phyloP scores from a whole-genome alignment of 2,113 vertebrate genomes.

The Saccopteryx leptura region DNA sequence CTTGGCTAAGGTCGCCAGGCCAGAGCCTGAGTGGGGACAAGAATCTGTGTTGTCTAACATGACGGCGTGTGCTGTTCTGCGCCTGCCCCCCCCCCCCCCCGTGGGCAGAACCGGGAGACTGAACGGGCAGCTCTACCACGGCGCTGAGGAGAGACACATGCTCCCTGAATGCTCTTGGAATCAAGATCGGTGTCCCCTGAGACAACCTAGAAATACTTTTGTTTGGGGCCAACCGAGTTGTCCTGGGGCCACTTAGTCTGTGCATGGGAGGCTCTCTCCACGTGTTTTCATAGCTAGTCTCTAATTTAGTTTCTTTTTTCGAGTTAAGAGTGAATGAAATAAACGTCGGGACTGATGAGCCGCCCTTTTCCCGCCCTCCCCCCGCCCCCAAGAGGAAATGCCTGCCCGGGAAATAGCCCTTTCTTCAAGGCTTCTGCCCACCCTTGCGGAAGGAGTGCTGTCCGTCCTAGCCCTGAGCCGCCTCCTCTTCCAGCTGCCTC shows the following conservation, averaged over 20 bases:
- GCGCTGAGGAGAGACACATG: not conserved
- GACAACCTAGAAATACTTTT: not conserved
- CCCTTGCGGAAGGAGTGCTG: not conserved
- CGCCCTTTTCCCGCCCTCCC: not conserved
- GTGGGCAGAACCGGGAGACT: not conserved
- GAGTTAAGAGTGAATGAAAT: not conserved
- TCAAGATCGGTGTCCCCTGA: not conserved
- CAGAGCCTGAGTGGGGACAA: not conserved
- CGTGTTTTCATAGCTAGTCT: not conserved
- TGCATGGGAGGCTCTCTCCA: not conserved
- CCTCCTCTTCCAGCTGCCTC: not conserved
- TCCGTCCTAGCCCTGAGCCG: not conserved
- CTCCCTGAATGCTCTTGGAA: not conserved
- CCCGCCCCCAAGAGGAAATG: not conserved
- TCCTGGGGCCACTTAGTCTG: not conserved
- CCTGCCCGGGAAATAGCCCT: not conserved
- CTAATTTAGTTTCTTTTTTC: slow-evolving; percentile 10
- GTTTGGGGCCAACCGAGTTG: not conserved
- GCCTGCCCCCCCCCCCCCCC: not conserved
- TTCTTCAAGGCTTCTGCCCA: not conserved
- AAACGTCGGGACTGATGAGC: not conserved
- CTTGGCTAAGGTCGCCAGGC: not conserved
- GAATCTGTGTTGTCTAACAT: not conserved
- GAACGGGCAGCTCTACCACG: not conserved
- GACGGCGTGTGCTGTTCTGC: not conserved